A percentile compares a stretch with the other conserved stretches of the same genome.
Conservation (phyloP, 2,888 invertebrate species). For the Catotricha subobsoleta region DNA sequence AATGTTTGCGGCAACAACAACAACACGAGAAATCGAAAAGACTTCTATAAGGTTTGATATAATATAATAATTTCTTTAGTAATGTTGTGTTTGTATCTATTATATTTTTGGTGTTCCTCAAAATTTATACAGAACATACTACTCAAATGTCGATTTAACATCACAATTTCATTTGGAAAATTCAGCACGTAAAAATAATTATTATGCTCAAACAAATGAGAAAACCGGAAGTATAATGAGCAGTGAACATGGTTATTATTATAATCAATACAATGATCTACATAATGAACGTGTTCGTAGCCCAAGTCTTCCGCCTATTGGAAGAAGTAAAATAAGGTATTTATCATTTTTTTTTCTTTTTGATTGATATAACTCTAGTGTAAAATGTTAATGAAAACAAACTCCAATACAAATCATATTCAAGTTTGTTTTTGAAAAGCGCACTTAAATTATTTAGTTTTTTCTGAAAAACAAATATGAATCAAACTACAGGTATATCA, state of each 20-base stretch:
- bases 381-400: too few relatives aligned
- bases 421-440: too few relatives aligned
- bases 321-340: conserved; percentile 23
- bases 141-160: conserved; percentile 25
- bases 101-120: background rate
- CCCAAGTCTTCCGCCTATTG: conserved; percentile 50
- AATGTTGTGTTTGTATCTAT: too few relatives aligned
- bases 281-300: conserved; percentile 29
- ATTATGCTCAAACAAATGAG: too few relatives aligned
- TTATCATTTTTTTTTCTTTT: too few relatives aligned
- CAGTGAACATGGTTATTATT: background rate
- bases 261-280: background rate
- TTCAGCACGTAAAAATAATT: too few relatives aligned
- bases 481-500: too few relatives aligned
- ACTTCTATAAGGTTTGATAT: conserved; percentile 23
- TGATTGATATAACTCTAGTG: too few relatives aligned
- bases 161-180: background rate
- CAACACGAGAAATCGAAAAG: conserved; percentile 29
- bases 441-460: too few relatives aligned
- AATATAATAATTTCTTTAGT: background rate
- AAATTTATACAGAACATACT: conserved; percentile 18
- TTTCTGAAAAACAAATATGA: too few relatives aligned
- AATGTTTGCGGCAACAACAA: conserved; percentile 51
- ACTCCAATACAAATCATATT: too few relatives aligned
- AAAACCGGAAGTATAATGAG: background rate